Evolutionary conservation across 2,797 vertebrate genomes (phyloP).

Genomic region (Lacerta bilineata): DNA sequence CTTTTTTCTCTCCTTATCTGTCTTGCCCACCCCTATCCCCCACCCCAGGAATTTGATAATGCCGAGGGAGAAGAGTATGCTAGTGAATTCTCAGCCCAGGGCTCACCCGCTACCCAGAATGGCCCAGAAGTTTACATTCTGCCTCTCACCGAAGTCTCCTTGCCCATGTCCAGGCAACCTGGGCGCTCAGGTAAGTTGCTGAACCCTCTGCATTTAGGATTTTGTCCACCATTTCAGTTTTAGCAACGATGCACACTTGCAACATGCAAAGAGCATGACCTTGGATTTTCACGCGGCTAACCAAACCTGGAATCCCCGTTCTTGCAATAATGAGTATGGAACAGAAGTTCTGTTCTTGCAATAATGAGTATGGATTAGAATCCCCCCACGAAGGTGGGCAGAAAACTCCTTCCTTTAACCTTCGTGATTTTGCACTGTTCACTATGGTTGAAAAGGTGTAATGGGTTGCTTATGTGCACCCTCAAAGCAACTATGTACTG

Average conservation of each 20-base stretch:
- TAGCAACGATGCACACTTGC: not conserved
- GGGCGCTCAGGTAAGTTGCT: conserved; percentile 88
- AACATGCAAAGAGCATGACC: not conserved
- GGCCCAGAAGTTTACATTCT: conserved; percentile 95
- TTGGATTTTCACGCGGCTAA: not conserved
- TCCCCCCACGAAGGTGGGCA: not conserved
- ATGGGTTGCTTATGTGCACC: not conserved
- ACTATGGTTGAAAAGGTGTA: not conserved
- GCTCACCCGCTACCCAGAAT: conserved; percentile 86
- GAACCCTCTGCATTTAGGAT: not conserved
- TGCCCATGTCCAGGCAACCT: conserved; percentile 92
- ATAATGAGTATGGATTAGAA: not conserved
- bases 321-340: too few relatives aligned
- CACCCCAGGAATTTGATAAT: conserved; percentile 92
- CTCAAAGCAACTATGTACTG: too few relatives aligned
- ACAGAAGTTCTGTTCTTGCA: not conserved
- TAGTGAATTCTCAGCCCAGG: conserved; percentile 86
- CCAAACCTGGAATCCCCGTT: not conserved
- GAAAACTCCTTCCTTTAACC: not conserved
- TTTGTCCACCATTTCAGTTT: not conserved
- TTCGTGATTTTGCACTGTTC: not conserved
- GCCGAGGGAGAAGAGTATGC: conserved; percentile 90
- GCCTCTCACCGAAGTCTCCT: conserved; percentile 92
- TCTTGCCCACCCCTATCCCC: not conserved
- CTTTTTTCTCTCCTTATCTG: not conserved